Conservation (phyloP, 2,888 invertebrate genomes). For the Zhengitettix transpicula region DNA sequence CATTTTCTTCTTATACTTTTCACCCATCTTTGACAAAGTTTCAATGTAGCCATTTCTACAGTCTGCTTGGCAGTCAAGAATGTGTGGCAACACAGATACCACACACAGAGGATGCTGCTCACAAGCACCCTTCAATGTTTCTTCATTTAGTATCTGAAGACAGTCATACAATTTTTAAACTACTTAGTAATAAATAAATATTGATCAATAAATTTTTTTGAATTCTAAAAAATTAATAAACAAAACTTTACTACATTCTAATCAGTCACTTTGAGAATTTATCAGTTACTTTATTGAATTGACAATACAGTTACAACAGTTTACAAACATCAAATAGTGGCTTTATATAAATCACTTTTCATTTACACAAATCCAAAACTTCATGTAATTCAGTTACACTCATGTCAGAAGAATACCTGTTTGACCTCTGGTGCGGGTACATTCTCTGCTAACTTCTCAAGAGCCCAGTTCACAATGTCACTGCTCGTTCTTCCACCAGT, state of each 20-base stretch:
- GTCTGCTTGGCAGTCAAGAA: constrained; percentile 69
- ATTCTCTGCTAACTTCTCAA: constrained; percentile 74
- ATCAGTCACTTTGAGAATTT: too few species aligned
- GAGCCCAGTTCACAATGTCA: constrained; percentile 83
- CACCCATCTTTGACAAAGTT: constrained; percentile 34
- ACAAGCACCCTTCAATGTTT: constrained; percentile 56
- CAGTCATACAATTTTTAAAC: neutral
- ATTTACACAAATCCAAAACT: too few species aligned
- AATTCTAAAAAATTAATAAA: too few species aligned
- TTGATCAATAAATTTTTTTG: neutral
- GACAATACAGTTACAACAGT: too few species aligned
- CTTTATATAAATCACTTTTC: too few species aligned
- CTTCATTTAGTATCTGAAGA: constrained; percentile 32
- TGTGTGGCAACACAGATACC: constrained; percentile 82
- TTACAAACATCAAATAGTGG: too few species aligned
- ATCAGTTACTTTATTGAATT: too few species aligned
- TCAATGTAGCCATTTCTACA: constrained; percentile 54
- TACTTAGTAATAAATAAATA: neutral
- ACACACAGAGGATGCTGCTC: constrained; percentile 80
- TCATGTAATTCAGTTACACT: too few species aligned
- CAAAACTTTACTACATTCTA: too few species aligned
- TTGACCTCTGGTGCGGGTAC: constrained; percentile 77
- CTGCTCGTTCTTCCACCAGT: constrained; percentile 79
- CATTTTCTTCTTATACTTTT: constrained; percentile 83
- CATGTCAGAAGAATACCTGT: constrained; percentile 36